Evolutionary conservation across 1,140 invertebrate genomes (phyloP).

Genomic region (Solen grandis): DNA sequence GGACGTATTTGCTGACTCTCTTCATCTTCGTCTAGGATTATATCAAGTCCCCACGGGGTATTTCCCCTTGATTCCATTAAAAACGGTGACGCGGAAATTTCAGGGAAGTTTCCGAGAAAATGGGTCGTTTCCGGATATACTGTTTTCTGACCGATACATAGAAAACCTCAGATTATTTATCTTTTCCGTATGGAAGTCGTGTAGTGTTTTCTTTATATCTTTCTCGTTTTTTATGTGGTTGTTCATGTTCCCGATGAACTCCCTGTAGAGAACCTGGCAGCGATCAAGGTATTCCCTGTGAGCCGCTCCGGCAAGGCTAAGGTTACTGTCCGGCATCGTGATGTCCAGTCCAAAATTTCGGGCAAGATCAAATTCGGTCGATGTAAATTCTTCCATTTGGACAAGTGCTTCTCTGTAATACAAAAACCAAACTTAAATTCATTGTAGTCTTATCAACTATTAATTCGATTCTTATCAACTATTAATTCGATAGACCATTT

Average conservation of each 20-base stretch:
- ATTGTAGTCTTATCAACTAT: too few species aligned
- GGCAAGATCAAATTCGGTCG: constrained; percentile 22
- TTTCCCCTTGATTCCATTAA: constrained; percentile 17
- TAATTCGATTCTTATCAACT: too few species aligned
- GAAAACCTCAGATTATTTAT: constrained; percentile 40
- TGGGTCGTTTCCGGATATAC: background rate
- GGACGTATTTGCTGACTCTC: constrained; percentile 14
- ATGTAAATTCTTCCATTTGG: background rate
- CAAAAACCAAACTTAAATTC: too few species aligned
- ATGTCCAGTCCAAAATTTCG: constrained; percentile 47
- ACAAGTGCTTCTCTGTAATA: too few species aligned
- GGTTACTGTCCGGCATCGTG: constrained; percentile 46
- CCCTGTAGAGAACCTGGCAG: constrained; percentile 27
- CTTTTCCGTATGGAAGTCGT: constrained; percentile 29
- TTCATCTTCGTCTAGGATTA: constrained; percentile 17
- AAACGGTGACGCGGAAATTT: background rate
- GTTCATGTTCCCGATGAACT: constrained; percentile 48
- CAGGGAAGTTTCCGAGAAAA: background rate
- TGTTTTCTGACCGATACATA: constrained; percentile 11
- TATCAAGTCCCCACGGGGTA: constrained; percentile 39
- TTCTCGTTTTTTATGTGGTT: constrained; percentile 42
- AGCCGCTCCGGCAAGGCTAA: constrained; percentile 33
- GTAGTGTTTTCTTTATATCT: constrained; percentile 26
- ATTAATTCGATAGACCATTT: too few species aligned
- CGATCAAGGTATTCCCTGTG: constrained; percentile 48